phyloP scores from a whole-genome alignment of 2,113 vertebrate species.

The Smithornis capensis region DNA sequence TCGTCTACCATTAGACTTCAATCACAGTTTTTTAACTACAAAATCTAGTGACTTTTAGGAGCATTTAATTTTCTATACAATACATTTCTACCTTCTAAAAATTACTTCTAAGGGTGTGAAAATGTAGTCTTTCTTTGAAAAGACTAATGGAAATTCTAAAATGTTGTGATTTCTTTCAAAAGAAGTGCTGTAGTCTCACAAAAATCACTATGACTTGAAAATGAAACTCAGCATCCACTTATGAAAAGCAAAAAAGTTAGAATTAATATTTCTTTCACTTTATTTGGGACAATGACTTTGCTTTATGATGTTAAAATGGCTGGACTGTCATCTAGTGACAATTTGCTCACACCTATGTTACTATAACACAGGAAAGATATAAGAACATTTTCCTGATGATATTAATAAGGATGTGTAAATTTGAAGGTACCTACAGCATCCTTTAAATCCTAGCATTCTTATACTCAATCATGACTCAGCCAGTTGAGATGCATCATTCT shows the following conservation, averaged over 20 bases:
- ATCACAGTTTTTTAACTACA: neutral
- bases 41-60: neutral
- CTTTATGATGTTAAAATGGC: conserved; percentile 26
- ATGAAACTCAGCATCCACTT: neutral
- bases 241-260: neutral
- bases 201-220: neutral
- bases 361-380: neutral
- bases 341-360: neutral
- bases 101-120: neutral
- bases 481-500: neutral
- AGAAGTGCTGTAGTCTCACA: neutral
- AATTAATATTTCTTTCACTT: conserved; percentile 33
- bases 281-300: conserved; percentile 13
- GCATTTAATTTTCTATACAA: neutral
- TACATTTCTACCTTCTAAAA: neutral
- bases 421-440: neutral
- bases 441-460: neutral
- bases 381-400: conserved; percentile 31
- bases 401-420: neutral
- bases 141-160: neutral
- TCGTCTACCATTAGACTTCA: neutral
- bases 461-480: neutral
- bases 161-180: neutral
- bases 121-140: neutral
- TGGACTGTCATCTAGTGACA: conserved; percentile 35